Evolutionary conservation across 2,797 vertebrate species (phyloP).

Genomic region (Dendrocincla tyrannina): DNA sequence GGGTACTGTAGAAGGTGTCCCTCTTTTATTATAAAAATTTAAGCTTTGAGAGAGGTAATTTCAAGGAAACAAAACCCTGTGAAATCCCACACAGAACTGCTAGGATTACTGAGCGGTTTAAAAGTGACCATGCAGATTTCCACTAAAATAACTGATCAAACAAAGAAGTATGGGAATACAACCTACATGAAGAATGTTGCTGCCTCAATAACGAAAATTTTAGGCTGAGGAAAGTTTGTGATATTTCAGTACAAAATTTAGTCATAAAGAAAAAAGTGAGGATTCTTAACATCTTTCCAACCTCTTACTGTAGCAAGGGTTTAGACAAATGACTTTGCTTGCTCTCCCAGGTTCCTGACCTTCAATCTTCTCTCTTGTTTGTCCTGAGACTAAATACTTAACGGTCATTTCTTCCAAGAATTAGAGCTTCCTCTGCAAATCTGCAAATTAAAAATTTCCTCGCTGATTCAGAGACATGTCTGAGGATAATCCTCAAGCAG

Average conservation of each 20-base stretch:
- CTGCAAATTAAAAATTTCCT: not conserved
- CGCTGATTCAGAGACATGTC: not conserved
- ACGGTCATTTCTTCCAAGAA: not conserved
- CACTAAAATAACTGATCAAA: not conserved
- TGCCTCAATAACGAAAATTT: not conserved
- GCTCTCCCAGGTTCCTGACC: not conserved
- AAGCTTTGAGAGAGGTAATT: not conserved
- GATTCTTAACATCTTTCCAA: conserved; percentile 66
- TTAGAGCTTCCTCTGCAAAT: not conserved
- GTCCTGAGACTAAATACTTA: conserved; percentile 11
- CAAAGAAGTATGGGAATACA: not conserved
- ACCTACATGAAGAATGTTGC: not conserved
- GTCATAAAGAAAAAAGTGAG: not conserved
- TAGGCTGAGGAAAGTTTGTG: not conserved
- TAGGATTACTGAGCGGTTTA: not conserved
- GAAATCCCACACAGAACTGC: not conserved
- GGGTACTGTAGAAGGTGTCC: not conserved
- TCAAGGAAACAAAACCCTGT: not conserved
- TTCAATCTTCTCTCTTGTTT: not conserved
- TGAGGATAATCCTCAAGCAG: not conserved
- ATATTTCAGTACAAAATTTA: not conserved
- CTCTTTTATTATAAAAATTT: not conserved
- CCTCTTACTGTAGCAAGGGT: conserved; percentile 38
- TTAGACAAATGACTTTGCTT: conserved; percentile 64
- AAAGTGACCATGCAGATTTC: not conserved